phyloP scores from a whole-genome alignment of 2,888 invertebrate species.

The Penaeus monodon region DNA sequence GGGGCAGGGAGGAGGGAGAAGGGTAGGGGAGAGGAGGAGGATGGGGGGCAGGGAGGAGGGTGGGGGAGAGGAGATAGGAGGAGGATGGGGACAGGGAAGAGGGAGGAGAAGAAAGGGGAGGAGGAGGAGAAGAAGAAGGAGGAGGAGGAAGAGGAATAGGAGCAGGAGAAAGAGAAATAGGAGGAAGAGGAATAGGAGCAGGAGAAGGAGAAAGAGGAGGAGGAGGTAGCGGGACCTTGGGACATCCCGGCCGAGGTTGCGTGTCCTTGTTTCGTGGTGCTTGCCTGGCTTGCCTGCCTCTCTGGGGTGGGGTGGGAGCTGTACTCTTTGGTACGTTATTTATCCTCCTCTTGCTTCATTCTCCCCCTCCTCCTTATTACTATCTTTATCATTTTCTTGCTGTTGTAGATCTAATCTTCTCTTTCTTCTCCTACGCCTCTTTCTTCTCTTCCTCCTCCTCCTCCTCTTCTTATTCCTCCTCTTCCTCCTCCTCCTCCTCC shows the following conservation, averaged over 20 bases:
- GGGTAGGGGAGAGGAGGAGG: no score
- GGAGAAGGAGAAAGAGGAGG: not conserved
- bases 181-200: no score
- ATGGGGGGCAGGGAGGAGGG: not conserved
- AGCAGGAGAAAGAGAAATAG: not conserved
- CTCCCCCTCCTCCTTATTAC: no score
- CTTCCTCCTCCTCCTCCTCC: not conserved
- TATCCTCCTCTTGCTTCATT: not conserved
- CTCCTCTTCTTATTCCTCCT: not conserved
- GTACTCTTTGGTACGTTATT: not conserved
- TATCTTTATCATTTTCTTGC: no score
- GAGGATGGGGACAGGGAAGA: not conserved
- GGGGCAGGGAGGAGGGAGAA: no score
- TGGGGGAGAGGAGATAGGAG: no score
- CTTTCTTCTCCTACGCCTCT: not conserved
- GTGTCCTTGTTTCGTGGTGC: no score
- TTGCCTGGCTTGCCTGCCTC: not conserved
- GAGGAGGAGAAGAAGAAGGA: not conserved
- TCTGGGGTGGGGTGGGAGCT: not conserved
- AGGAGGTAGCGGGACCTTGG: constrained; percentile 8
- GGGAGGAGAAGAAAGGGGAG: not conserved
- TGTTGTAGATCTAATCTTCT: not conserved
- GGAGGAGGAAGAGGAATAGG: not conserved
- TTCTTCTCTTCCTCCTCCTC: constrained; percentile 4
- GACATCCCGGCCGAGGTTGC: no score